A percentile compares a stretch with the other conserved stretches of the same genome.
Evolutionary conservation across 2,113 vertebrate species (phyloP).

Genomic region (Elephantulus edwardii): DNA sequence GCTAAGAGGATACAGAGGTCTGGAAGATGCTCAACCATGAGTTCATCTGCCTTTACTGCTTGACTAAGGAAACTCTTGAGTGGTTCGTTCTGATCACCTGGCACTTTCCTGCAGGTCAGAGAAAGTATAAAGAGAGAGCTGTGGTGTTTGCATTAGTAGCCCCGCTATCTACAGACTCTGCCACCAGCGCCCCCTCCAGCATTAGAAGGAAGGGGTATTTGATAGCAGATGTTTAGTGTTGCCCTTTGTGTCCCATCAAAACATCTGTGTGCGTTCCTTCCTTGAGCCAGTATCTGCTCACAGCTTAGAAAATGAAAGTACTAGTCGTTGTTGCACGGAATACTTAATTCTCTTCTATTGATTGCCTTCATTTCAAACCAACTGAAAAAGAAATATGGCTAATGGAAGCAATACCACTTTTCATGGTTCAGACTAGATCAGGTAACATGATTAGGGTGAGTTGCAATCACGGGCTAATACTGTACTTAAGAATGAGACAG

Average conservation of each 20-base stretch:
- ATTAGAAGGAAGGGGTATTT: neutral
- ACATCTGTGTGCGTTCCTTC: neutral
- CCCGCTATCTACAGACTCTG: no score
- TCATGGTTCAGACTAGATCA: neutral
- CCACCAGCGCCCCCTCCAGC: fast-evolving
- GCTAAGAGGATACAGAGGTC: no score
- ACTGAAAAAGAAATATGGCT: neutral
- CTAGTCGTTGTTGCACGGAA: neutral
- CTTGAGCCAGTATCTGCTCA: neutral
- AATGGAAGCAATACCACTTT: fast-evolving
- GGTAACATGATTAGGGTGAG: no score
- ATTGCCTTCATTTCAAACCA: neutral
- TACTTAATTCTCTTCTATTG: neutral
- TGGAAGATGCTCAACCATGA: no score
- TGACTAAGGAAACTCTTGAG: no score
- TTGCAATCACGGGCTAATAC: neutral
- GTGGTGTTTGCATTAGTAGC: no score
- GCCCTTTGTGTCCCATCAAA: neutral
- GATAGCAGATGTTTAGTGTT: neutral
- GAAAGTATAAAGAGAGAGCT: no score
- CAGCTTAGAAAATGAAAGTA: neutral
- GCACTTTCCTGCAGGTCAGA: no score
- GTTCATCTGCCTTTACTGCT: no score
- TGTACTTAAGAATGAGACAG: neutral
- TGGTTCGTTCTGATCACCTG: no score